Evolutionary conservation across 1,140 invertebrate species (phyloP).

Genomic region (Danaus plexippus): DNA sequence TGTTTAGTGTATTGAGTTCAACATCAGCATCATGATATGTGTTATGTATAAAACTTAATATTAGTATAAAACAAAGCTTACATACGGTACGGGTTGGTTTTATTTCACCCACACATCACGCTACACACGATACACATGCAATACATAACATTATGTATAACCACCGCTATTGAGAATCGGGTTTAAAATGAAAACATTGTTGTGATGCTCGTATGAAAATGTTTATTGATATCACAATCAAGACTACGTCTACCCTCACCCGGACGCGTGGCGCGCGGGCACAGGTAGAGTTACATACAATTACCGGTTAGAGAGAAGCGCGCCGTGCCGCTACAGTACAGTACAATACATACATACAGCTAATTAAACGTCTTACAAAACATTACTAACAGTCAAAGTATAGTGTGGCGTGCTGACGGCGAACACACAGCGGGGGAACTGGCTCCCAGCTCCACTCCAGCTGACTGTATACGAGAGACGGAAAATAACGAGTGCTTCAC

Average conservation of each 20-base stretch:
- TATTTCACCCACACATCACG: slow-evolving; percentile 13
- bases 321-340: slow-evolving; percentile 26
- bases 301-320: slow-evolving; percentile 8
- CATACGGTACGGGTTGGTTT: slow-evolving; percentile 55
- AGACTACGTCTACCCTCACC: slow-evolving; percentile 67
- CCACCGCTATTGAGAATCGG: not conserved
- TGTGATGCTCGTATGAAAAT: slow-evolving; percentile 72
- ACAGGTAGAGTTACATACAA: slow-evolving; percentile 53
- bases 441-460: too few relatives aligned
- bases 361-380: too few relatives aligned
- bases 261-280: slow-evolving; percentile 43
- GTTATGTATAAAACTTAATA: slow-evolving; percentile 60
- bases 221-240: slow-evolving; percentile 72
- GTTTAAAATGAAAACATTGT: slow-evolving; percentile 46
- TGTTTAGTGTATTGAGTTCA: slow-evolving; percentile 52
- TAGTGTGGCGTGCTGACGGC: too few relatives aligned
- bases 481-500: slow-evolving; percentile 6
- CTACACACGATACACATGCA: slow-evolving; percentile 5
- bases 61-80: slow-evolving; percentile 67
- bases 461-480: too few relatives aligned
- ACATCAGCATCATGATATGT: slow-evolving; percentile 52
- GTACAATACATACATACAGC: slow-evolving; percentile 33
- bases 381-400: too few relatives aligned
- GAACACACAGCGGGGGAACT: too few relatives aligned
- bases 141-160: too few relatives aligned